phyloP scores from a whole-genome alignment of 2,113 vertebrate species.

The Loxodonta africana region DNA sequence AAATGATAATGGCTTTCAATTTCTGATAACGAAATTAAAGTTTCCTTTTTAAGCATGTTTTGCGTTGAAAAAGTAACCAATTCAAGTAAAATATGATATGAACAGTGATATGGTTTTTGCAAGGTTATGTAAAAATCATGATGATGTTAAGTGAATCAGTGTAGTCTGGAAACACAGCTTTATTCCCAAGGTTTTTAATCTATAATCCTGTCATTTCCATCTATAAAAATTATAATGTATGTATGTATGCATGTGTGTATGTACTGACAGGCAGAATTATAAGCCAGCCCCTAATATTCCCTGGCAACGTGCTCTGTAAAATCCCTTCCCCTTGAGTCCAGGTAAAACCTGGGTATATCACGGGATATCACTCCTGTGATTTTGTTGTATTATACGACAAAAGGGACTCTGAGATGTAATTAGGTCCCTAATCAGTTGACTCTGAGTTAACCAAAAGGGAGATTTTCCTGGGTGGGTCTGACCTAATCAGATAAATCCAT shows the following conservation, averaged over 20 bases:
- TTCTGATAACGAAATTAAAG: neutral
- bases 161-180: constrained; percentile 21
- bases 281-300: neutral
- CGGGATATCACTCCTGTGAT: neutral
- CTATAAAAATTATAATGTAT: neutral
- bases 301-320: neutral
- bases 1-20: neutral
- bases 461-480: neutral
- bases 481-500: neutral
- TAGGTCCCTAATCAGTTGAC: neutral
- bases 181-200: neutral
- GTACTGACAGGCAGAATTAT: neutral
- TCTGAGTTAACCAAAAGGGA: neutral
- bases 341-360: neutral
- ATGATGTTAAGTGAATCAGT: constrained; percentile 18
- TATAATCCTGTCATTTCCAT: neutral
- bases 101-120: neutral
- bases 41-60: neutral
- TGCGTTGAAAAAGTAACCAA: neutral
- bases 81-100: constrained; percentile 45
- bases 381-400: neutral
- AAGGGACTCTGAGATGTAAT: neutral
- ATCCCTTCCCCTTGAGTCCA: neutral
- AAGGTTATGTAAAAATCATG: neutral
- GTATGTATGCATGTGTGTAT: neutral